phyloP scores from a whole-genome alignment of 2,888 invertebrate genomes.

The Phaonia tiefii region DNA sequence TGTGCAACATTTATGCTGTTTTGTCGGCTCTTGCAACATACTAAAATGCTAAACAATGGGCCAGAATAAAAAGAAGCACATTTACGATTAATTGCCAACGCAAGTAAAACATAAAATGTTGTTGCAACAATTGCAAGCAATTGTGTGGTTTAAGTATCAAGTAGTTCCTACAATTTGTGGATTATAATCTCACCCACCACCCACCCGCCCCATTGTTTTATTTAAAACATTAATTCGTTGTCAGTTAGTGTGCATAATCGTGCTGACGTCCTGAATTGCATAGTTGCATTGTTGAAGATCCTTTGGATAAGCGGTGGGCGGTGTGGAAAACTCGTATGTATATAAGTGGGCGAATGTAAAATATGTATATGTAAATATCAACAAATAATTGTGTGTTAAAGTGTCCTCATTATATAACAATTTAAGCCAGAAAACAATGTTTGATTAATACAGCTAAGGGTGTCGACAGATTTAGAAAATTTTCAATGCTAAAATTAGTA shows the following conservation, averaged over 20 bases:
- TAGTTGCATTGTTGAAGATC: constrained; percentile 42
- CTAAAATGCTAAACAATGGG: constrained; percentile 68
- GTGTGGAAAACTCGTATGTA: too few relatives aligned
- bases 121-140: constrained; percentile 69
- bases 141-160: constrained; percentile 54
- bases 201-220: constrained; percentile 10
- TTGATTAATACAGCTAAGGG: too few relatives aligned
- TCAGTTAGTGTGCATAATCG: constrained; percentile 53
- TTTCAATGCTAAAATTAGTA: too few relatives aligned
- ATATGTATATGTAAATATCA: too few relatives aligned
- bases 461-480: too few relatives aligned
- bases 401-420: too few relatives aligned
- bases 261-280: constrained; percentile 63
- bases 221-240: constrained; percentile 60
- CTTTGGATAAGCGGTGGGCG: constrained; percentile 10
- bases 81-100: constrained; percentile 77
- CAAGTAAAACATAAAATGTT: constrained; percentile 56
- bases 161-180: background rate
- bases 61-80: constrained; percentile 70
- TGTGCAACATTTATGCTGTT: background rate
- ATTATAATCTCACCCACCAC: background rate
- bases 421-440: too few relatives aligned
- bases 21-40: constrained; percentile 30
- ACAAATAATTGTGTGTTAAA: too few relatives aligned
- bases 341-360: too few relatives aligned